Base-by-base conservation (phyloP, 2,113 vertebrate genomes). In the Rhagologus leucostigma region DNA sequence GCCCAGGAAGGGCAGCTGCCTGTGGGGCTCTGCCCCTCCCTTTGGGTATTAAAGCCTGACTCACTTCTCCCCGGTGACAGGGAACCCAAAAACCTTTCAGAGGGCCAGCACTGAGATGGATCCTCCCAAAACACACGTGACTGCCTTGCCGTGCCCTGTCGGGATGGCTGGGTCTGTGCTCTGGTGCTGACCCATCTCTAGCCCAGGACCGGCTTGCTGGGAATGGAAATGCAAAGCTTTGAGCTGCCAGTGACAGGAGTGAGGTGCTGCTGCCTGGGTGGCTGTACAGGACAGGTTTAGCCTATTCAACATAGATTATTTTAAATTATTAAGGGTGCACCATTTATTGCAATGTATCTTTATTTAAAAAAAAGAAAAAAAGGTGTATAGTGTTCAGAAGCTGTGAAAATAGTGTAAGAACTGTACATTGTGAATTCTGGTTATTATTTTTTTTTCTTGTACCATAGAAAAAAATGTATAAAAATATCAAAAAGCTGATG, bases 281-380 rank as follows among this genome's bases (percentile, higher is more conserved):
- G 67, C 95, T 95, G 88, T 82, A 67, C 92, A 85, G 96, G 91
- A 82, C 93, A 95, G 79, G 55, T 84, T 92, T 95, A 95, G 91
- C 39, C 26, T 97, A 94, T 95, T 95, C 96, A 97, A 90, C 91
- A 96, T 42, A 94, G 95, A 87, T 93, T 71, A 92, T 94, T 95
- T 95, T 83, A 85, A 97, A 97, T 88, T 91, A 94, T 89, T 95
- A 95, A 98, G 98, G 98, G 97, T 97, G 98, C 98, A 98, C 96
- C 98, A 96, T 98, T 99, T 98, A 98, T 98, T 97, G 98, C 98
- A 97, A 95, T 98, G 98, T 99, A 98, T 98, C 98, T 98, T 98
- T 98, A 98, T 98, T 73, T 60, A 98, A 97, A 96, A 96, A 73
- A 32, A 97, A 97, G 95, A 42, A 55, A 97, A 96, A 98, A 98